Base-by-base conservation (phyloP, 2,888 invertebrate species). In the Ferrisia virgata region DNA sequence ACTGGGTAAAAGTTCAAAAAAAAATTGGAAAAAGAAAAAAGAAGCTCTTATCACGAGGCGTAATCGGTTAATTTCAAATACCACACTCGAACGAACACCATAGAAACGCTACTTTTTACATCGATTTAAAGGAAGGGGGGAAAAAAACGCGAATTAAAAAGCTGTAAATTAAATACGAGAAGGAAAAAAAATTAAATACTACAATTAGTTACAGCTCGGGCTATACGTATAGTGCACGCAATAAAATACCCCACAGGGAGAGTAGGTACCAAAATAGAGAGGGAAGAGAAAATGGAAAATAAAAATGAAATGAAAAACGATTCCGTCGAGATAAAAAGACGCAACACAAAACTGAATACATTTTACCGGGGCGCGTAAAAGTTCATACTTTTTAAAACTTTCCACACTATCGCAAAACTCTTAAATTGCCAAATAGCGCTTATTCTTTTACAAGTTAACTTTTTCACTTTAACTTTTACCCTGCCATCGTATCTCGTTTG, bases 341-440 rank as follows among this genome's bases (percentile, higher is more conserved):
- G n/a, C 58, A 64, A 64, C 58, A 64, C 58, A 28, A 28, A 64
- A 64, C 22, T 28, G 58, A 64, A 64, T 64, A 64, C 58, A 64
- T 47, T 47, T 47, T 47, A 47, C 47, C 47, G 11, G 58, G 43
- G 58, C 58, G 58, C 58, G 58, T 28, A 33, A 72, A 72, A 72
- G 72, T 72, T 72, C 33, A 36, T 72, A 72, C 72, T 72, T 72
- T 72, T 64, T 18, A 33, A 36, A 72, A 72, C 72, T 72, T 72
- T 72, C 22, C 72, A 72, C 72, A 72, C 33, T 72, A 72, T 36
- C 72, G n/a, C 72, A 33, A 72, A 72, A 72, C 72, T 72, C 72
- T 72, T 33, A 72, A 72, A 72, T 72, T 72, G 72, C 72, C 72
- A 72, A 72, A 72, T 72, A 72, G 72, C 72, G 31, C 72, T 72